These are phyloP conservation scores for Nothobranchius furzeri DNA, from an alignment of 2,113 vertebrate species.

Conservation along the genomic window DNA sequence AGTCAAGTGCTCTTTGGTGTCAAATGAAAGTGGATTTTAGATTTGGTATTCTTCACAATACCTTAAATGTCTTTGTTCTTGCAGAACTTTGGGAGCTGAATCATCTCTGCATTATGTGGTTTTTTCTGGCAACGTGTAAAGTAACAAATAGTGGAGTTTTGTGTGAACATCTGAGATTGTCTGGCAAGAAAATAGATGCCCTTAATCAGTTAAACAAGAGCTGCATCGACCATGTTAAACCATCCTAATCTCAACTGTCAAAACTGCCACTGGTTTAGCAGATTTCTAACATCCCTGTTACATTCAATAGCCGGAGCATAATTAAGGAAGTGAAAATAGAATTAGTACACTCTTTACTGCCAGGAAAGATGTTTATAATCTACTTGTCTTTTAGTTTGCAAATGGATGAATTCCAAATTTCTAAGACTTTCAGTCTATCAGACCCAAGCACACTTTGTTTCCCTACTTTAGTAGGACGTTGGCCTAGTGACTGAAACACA, in stretches of 20 bases:
- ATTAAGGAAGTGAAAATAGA: too few relatives aligned
- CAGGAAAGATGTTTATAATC: too few relatives aligned
- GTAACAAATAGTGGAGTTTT: not conserved
- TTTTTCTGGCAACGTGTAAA: not conserved
- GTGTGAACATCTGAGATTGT: not conserved
- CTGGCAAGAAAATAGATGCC: not conserved
- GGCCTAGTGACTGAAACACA: not conserved
- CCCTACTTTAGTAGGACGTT: too few relatives aligned
- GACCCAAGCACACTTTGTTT: too few relatives aligned
- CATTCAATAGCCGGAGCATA: too few relatives aligned
- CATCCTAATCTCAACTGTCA: not conserved
- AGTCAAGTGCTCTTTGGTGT: not conserved
- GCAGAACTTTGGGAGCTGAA: not conserved
- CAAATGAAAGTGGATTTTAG: not conserved
- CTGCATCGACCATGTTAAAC: not conserved
- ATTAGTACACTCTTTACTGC: too few relatives aligned
- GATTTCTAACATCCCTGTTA: too few relatives aligned
- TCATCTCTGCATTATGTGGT: not conserved
- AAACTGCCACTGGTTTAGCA: not conserved
- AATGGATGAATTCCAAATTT: too few relatives aligned
- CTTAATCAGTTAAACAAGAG: not conserved
- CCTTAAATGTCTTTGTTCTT: too few relatives aligned
- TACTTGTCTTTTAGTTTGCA: too few relatives aligned
- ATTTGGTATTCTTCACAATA: too few relatives aligned
- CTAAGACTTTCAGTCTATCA: too few relatives aligned